A percentile compares a stretch with the other conserved stretches of the same genome.
phyloP scores from a whole-genome alignment of 2,113 vertebrate species.

The Gracilinanus agilis region DNA sequence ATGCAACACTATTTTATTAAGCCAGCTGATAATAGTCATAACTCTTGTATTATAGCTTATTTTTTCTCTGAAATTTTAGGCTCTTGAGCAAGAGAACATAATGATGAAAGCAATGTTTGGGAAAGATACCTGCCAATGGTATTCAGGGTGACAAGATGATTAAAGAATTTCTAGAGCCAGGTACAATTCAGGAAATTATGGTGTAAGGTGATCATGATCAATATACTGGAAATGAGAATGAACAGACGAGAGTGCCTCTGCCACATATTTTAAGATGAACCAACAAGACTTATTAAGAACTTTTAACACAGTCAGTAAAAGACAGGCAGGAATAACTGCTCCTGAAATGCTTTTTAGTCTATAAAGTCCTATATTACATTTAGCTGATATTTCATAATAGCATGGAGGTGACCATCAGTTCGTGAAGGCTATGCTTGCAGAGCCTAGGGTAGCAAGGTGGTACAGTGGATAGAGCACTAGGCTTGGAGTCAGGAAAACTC shows the following conservation, averaged over 20 bases:
- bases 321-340: not conserved
- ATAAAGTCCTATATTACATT: not conserved
- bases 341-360: not conserved
- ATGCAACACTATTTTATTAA: not conserved
- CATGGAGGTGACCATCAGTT: not conserved
- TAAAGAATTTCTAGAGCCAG: not conserved
- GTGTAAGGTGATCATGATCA: not conserved
- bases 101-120: not conserved
- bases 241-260: not conserved
- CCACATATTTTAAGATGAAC: not conserved
- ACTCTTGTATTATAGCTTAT: not conserved
- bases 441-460: not conserved
- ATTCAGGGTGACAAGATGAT: not conserved
- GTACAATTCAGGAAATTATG: not conserved
- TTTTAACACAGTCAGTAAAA: not conserved
- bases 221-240: not conserved
- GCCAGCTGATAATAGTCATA: not conserved
- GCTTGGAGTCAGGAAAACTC: not conserved
- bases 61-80: not conserved
- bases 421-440: not conserved
- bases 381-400: not conserved
- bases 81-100: not conserved
- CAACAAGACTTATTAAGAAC: not conserved
- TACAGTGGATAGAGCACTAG: not conserved
- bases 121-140: not conserved